phyloP scores from a whole-genome alignment of 1,140 invertebrate species.

The Meloidogyne chitwoodi region DNA sequence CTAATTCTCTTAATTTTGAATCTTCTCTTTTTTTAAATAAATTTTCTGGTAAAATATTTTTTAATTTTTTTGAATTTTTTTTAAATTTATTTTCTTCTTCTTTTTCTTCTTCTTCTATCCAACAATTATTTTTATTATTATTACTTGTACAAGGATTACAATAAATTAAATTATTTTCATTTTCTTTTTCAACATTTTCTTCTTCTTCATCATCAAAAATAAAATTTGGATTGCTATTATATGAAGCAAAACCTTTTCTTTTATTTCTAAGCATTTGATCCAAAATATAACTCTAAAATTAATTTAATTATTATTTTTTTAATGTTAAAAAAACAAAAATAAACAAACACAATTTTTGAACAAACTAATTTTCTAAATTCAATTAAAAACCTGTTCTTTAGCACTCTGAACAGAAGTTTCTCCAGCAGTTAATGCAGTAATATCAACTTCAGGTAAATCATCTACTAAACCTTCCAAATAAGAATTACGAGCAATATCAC shows the following conservation, averaged over 20 bases:
- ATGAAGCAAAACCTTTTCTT: constrained; percentile 8
- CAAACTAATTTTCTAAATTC: not conserved
- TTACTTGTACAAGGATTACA: not conserved
- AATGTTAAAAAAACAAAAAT: too few species aligned
- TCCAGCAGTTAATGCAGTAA: constrained; percentile 13
- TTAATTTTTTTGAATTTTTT: not conserved
- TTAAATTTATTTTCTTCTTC: not conserved
- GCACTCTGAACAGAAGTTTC: constrained; percentile 22
- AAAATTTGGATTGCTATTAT: not conserved
- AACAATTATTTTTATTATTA: too few species aligned
- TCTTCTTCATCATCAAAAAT: not conserved
- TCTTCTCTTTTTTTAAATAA: not conserved
- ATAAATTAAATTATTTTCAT: not conserved
- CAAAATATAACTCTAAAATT: constrained; percentile 28
- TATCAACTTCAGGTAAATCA: constrained; percentile 27
- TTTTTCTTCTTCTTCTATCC: constrained; percentile 1
- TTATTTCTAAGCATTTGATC: constrained; percentile 24
- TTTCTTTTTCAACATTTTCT: not conserved
- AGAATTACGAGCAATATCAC: constrained; percentile 3
- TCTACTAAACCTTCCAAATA: constrained; percentile 16
- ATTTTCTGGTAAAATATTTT: not conserved
- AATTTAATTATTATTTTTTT: not conserved
- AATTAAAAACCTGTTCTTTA: constrained; percentile 12
- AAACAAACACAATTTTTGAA: too few species aligned
- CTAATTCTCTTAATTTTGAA: not conserved